phyloP scores from a whole-genome alignment of 1,140 invertebrate genomes.

The Leptonema lineaticorne region DNA sequence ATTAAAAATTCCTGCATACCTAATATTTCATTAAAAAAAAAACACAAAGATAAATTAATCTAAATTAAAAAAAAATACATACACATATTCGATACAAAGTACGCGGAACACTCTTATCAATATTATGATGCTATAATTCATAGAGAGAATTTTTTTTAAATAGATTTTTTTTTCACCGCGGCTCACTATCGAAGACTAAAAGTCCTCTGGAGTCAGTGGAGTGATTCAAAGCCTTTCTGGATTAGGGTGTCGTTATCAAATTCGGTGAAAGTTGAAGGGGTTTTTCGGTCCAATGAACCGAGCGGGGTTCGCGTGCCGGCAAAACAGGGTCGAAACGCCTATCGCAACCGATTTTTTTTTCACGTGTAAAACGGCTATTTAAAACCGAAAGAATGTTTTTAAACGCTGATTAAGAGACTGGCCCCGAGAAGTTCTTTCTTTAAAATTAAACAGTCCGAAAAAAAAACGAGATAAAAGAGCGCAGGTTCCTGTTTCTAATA shows the following conservation, averaged over 20 bases:
- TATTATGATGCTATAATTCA: background rate
- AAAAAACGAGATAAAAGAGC: too few species aligned
- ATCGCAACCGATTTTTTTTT: conserved; percentile 24
- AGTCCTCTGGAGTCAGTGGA: background rate
- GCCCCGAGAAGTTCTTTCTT: background rate
- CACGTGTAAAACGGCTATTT: conserved; percentile 22
- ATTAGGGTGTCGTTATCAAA: conserved; percentile 21
- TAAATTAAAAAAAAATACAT: too few species aligned
- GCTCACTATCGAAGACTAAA: background rate
- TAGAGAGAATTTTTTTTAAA: background rate
- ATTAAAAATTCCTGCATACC: too few species aligned
- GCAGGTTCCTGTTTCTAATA: too few species aligned
- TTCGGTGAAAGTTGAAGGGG: conserved; percentile 3
- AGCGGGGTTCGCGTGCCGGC: conserved; percentile 1
- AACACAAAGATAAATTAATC: too few species aligned
- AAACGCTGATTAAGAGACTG: conserved; percentile 7
- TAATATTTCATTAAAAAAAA: too few species aligned
- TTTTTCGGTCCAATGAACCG: conserved; percentile 11
- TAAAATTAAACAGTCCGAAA: too few species aligned
- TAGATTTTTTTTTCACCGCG: background rate
- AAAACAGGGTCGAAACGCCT: conserved; percentile 15
- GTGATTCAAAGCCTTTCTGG: conserved; percentile 13
- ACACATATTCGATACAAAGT: too few species aligned
- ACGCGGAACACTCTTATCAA: background rate
- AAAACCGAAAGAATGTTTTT: background rate